Evolutionary conservation across 2,113 vertebrate genomes (phyloP), one percentile per base, ranked within the genome.

Genomic region (Arothron firmamentum): DNA sequence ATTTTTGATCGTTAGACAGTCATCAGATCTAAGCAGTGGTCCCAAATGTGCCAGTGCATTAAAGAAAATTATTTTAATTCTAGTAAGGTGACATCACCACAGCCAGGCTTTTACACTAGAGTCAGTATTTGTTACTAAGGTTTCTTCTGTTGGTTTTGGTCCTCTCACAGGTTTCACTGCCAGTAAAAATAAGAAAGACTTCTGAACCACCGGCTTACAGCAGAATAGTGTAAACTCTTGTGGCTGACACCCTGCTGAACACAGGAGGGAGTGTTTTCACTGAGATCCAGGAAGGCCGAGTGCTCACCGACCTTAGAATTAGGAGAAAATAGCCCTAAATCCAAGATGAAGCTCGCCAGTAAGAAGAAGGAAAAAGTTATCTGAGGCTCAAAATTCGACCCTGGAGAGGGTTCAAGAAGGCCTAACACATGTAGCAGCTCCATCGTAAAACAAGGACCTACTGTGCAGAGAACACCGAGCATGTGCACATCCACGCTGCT

Each of bases 341-440:
- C 71, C 75, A 78, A 77, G 53, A 79, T 78, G 72, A 78, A 73
- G 78, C 72, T 59, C 73, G 54, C 19, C 47, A 56, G 77, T 25
- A 21, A 28, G n/a, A 48, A 56, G 25, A 3, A 52, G 31, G 20
- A 8, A 52, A 19, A 70, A 28, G 53, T 52, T 42, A 74, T 68
- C 61, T 66, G 66, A 75, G 59, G 63, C 55, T 65, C 62, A 78
- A 73, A 78, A 67, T 55, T 23, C 84, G 78, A 88, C 80, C 79
- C 81, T 85, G 76, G 72, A 82, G 67, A 66, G 57, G 65, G 70
- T 75, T 82, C 70, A 86, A 73, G 70, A 82, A 74, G 74, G 63
- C 80, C 82, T 73, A 74, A 78, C 72, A 72, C 65, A 77, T 63
- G 83, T 49, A 67, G 20, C 55, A 57, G 61, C 75, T 75, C 56